A percentile compares a stretch with the other conserved stretches of the same genome.
Conservation (phyloP, 2,888 invertebrate genomes). For the Helleia helle region DNA sequence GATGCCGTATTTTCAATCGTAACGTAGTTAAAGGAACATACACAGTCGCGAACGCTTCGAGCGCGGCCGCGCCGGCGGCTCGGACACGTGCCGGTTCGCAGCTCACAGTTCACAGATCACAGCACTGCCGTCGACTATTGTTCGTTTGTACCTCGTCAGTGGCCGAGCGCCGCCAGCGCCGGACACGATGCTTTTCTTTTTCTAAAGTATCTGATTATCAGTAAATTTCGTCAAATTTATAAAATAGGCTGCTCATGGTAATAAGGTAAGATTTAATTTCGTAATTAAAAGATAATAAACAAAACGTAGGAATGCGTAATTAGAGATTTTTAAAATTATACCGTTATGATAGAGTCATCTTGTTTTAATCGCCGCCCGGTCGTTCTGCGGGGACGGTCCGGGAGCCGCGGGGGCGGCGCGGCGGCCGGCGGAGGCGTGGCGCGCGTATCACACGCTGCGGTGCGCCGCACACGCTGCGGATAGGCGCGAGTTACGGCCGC, state of each 20-base stretch:
- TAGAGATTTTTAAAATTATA: conserved; percentile 74
- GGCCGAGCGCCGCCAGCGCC: conserved; percentile 17
- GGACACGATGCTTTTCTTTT: conserved; percentile 63
- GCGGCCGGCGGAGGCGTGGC: conserved; percentile 10
- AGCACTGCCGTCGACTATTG: conserved; percentile 34
- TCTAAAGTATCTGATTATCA: conserved; percentile 63
- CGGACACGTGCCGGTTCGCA: conserved; percentile 7
- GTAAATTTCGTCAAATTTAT: conserved; percentile 69
- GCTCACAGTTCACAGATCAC: conserved; percentile 9
- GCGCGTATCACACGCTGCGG: conserved; percentile 8
- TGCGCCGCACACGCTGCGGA: conserved; percentile 13
- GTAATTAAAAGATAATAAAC: conserved; percentile 73
- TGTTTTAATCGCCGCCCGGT: conserved; percentile 50
- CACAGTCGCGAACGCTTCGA: conserved; percentile 55
- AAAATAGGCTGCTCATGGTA: conserved; percentile 73
- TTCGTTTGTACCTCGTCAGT: conserved; percentile 12
- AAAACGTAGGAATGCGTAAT: conserved; percentile 73
- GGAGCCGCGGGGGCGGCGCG: conserved; percentile 14
- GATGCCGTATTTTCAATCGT: conserved; percentile 69
- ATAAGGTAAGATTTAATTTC: conserved; percentile 72
- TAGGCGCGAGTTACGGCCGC: conserved; percentile 7
- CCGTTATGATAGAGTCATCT: conserved; percentile 69
- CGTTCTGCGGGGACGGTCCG: conserved; percentile 25
- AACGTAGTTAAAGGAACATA: conserved; percentile 64
- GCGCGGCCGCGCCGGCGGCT: conserved; percentile 16